Evolutionary conservation across 1,140 invertebrate genomes (phyloP), one percentile per base, ranked within the genome.

Genomic region (Oreohelix idahoensis): DNA sequence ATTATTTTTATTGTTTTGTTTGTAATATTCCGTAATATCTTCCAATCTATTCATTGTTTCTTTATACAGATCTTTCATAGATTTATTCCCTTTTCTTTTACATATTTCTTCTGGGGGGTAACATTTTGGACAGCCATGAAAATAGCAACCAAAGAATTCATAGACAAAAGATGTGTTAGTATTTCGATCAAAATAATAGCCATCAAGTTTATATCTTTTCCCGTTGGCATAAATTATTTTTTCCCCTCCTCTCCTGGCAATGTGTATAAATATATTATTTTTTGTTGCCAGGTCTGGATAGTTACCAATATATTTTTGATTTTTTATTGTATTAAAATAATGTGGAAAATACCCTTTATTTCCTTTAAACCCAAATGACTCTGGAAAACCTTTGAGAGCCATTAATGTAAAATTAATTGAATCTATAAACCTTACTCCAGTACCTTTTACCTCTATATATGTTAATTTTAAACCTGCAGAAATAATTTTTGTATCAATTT

Each of bases 141-240:
- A 66, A 66, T 66, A 66, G 17, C 63, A 66, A 17, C 63, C 63
- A 66, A 32, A 66, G n/a, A 66, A 66, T 66, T 66, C 29, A 66
- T 66, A 32, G 1, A 66, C 29, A 17, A 32, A 32, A 66, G 2
- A 29, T 66, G 63, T 66, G 23, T 66, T 66, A 32, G 63, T 66
- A 32, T 29, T 17, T 66, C 63, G 23, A 66, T 66, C 63, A 66
- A 32, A 66, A 66, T 66, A 66, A 66, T 66, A 66, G 32, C 63
- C 63, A 66, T 66, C 63, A 66, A 66, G 29, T 66, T 66, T 29
- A 32, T 66, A 66, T 66, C 29, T 66, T 66, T 66, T 66, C 8
- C 63, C 20, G 17, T 66, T 66, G 32, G 8, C 29, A 66, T 32
- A 29, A 32, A 66, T 13, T 32, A 66, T 17, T 29, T 66, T 66